These are phyloP conservation scores for Sardina pilchardus DNA, from an alignment of 2,113 vertebrate species.

Conservation along the genomic window DNA sequence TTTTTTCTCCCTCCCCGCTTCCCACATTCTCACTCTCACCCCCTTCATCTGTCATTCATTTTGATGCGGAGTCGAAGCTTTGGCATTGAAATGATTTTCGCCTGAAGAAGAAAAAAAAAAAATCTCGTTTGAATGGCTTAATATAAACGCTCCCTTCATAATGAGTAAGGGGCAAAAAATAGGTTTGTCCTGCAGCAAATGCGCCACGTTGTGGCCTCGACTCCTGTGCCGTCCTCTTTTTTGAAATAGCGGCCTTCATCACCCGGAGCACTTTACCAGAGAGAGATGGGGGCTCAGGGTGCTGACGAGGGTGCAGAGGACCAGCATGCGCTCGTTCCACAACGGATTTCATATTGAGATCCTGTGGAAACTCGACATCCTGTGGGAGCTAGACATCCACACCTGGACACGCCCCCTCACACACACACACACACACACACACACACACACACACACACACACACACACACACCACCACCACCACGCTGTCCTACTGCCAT, in stretches of 20 bases:
- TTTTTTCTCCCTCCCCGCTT: background rate
- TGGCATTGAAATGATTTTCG: background rate
- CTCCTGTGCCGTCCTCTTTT: background rate
- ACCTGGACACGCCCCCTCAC: background rate
- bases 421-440: background rate
- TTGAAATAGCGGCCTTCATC: background rate
- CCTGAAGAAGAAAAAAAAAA: background rate
- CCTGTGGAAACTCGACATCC: background rate
- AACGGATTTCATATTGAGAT: background rate
- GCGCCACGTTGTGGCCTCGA: background rate
- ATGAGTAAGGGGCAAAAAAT: background rate
- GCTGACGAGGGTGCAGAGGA: background rate
- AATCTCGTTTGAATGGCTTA: background rate
- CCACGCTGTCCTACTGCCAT: background rate
- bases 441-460: background rate
- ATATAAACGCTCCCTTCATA: background rate
- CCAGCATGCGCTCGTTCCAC: background rate
- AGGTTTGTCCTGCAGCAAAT: background rate
- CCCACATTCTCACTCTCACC: background rate
- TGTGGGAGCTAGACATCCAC: background rate
- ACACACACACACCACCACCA: background rate
- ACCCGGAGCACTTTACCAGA: background rate
- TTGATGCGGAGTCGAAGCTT: background rate
- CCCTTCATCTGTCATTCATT: background rate
- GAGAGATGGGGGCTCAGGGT: background rate